Conservation (phyloP, 2,797 vertebrate species). For the Pipistrellus pygmaeus region DNA sequence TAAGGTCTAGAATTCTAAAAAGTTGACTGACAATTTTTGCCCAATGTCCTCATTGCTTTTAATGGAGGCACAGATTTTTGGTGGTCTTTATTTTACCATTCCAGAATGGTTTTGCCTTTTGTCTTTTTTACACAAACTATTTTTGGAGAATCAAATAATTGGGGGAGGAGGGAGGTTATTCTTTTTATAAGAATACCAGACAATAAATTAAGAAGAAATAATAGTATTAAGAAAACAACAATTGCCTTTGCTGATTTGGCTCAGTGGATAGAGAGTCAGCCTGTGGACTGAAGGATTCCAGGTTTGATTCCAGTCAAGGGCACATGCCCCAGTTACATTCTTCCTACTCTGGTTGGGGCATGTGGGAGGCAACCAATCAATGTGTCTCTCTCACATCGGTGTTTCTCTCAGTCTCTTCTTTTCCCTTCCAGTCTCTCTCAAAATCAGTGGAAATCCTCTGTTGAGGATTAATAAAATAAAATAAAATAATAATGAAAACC, state of each 20-base stretch:
- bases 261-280: too few species aligned
- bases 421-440: too few species aligned
- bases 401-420: too few species aligned
- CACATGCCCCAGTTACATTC: too few species aligned
- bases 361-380: too few species aligned
- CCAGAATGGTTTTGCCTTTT: neutral
- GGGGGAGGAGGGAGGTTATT: neutral
- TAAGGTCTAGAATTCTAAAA: neutral
- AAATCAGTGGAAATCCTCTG: too few species aligned
- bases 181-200: neutral
- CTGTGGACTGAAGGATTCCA: too few species aligned
- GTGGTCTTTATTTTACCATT: neutral
- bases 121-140: neutral
- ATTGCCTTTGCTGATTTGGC: neutral
- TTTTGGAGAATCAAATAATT: conserved; percentile 2
- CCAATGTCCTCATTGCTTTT: neutral
- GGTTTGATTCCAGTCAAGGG: too few species aligned
- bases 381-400: too few species aligned
- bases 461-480: too few species aligned
- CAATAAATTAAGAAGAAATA: neutral
- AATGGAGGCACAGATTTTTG: neutral
- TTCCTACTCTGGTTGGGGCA: too few species aligned
- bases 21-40: neutral
- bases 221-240: neutral
- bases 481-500: too few species aligned